Percentiles rank a stretch among this genome's conserved stretches.
These are phyloP conservation scores for Ylistrum balloti DNA, from an alignment of 1,140 invertebrate genomes.

Conservation along the genomic window DNA sequence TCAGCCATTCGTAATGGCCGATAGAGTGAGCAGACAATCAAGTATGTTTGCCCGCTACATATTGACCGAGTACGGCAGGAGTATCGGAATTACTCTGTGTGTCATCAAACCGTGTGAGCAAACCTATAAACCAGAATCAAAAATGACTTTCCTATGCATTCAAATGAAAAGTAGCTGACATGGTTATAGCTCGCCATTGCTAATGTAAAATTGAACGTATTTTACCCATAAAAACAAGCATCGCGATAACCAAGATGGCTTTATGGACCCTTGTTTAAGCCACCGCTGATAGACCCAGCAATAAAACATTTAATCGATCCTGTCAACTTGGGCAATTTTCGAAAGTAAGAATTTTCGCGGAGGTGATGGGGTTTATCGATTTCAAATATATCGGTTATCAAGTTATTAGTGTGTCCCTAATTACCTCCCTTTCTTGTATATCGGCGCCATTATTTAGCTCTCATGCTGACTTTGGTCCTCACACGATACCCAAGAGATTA, in stretches of 20 bases:
- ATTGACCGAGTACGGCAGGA: not conserved
- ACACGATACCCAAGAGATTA: not conserved
- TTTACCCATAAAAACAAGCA: slow-evolving; percentile 23
- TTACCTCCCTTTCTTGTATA: not conserved
- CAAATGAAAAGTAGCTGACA: slow-evolving; percentile 8
- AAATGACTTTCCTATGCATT: slow-evolving; percentile 8
- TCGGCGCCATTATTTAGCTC: not conserved
- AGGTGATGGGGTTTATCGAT: not conserved
- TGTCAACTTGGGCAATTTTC: not conserved
- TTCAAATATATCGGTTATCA: slow-evolving; percentile 2
- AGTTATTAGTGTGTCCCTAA: not conserved
- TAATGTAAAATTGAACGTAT: not conserved
- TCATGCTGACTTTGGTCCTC: not conserved
- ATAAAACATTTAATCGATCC: not conserved
- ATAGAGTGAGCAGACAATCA: not conserved
- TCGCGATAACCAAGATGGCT: not conserved
- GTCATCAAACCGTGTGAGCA: not conserved
- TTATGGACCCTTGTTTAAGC: not conserved
- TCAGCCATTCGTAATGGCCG: not conserved
- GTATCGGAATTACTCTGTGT: not conserved
- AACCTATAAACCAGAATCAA: slow-evolving; percentile 12
- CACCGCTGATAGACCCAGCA: not conserved
- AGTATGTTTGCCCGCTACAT: not conserved
- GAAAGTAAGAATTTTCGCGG: not conserved
- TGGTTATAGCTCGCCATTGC: not conserved